These are phyloP conservation scores for Sturmia bella DNA, from an alignment of 2,888 invertebrate genomes.

Conservation along the genomic window DNA sequence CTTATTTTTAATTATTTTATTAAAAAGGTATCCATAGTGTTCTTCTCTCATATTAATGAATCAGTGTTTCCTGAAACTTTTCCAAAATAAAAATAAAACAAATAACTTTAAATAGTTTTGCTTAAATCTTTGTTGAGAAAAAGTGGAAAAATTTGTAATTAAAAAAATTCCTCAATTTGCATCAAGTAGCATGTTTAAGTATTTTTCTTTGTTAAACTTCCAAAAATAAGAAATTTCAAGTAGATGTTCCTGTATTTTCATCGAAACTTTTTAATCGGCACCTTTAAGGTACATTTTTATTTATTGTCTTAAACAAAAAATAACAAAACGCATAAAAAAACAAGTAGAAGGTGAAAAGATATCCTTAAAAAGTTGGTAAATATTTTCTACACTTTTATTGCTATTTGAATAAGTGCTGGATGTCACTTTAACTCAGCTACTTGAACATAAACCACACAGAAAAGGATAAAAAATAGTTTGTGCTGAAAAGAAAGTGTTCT, in stretches of 20 bases:
- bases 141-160: slow-evolving; percentile 57
- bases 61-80: slow-evolving; percentile 25
- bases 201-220: neutral
- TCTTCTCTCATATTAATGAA: neutral
- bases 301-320: slow-evolving; percentile 42
- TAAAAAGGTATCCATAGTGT: slow-evolving; percentile 21
- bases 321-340: neutral
- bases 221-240: neutral
- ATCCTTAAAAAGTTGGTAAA: slow-evolving; percentile 27
- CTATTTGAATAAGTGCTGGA: slow-evolving; percentile 41
- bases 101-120: slow-evolving; percentile 32
- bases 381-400: slow-evolving; percentile 34
- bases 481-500: neutral
- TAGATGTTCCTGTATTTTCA: neutral
- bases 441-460: slow-evolving; percentile 51
- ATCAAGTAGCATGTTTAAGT: neutral
- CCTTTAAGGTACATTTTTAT: slow-evolving; percentile 19
- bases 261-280: slow-evolving; percentile 46
- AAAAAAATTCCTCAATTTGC: slow-evolving; percentile 26
- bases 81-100: too few species aligned
- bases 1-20: slow-evolving; percentile 10
- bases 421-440: slow-evolving; percentile 50
- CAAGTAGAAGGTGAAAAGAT: neutral
- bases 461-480: slow-evolving; percentile 31
- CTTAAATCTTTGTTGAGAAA: neutral